phyloP scores from a whole-genome alignment of 2,113 vertebrate species.

The Catharus fuscescens region DNA sequence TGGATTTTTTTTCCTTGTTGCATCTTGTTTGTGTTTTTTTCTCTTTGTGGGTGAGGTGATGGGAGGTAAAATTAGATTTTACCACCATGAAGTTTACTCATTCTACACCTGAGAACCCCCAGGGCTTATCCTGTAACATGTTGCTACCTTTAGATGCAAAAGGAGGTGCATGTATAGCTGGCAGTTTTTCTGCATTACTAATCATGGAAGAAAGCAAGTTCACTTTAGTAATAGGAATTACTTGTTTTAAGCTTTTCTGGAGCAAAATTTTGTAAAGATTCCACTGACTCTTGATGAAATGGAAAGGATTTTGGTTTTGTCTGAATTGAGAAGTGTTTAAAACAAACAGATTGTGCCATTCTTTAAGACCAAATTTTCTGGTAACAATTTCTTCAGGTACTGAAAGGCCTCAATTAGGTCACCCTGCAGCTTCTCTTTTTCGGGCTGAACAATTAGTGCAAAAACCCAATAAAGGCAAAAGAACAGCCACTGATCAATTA shows the following conservation, averaged over 20 bases:
- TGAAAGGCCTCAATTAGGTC: too few species aligned
- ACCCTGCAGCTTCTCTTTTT: not conserved
- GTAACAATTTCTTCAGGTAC: not conserved
- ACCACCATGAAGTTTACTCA: not conserved
- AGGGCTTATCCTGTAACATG: not conserved
- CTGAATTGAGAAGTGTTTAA: not conserved
- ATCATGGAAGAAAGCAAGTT: not conserved
- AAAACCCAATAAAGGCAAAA: not conserved
- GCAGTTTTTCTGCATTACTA: not conserved
- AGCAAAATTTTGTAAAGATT: not conserved
- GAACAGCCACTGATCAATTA: not conserved
- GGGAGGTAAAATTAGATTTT: conserved; percentile 14
- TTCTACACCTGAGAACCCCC: conserved; percentile 20
- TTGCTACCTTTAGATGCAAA: not conserved
- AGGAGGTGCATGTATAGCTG: not conserved
- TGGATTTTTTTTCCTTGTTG: not conserved
- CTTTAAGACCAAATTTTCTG: not conserved
- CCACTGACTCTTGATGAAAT: not conserved
- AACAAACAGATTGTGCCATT: not conserved
- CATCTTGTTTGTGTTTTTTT: not conserved
- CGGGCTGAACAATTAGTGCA: too few species aligned
- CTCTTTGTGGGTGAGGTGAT: not conserved
- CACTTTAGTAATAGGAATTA: not conserved
- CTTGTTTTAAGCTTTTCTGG: not conserved
- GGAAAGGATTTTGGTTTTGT: not conserved